Percentiles rank a stretch among this genome's conserved stretches.
phyloP scores from a whole-genome alignment of 2,113 vertebrate genomes.

The Calonectris borealis region DNA sequence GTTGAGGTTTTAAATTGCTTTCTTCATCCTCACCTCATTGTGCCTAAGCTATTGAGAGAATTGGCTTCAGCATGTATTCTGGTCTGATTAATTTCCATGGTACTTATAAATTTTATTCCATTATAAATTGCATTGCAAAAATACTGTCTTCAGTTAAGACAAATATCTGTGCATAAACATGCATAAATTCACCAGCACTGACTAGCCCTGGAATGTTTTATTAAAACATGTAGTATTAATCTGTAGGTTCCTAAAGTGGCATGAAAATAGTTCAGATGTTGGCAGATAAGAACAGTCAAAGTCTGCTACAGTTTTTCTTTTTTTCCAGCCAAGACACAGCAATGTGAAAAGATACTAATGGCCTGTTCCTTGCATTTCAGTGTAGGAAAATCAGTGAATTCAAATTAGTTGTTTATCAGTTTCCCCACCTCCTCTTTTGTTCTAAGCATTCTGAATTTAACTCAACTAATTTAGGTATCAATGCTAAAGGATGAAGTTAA shows the following conservation, averaged over 20 bases:
- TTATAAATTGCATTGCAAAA: not conserved
- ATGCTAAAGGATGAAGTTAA: not conserved
- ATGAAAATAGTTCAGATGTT: not conserved
- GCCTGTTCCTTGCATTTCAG: not conserved
- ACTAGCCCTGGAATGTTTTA: not conserved
- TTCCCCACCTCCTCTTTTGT: not conserved
- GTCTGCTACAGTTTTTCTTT: not conserved
- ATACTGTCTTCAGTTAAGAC: not conserved
- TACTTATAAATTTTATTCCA: slow-evolving; percentile 1
- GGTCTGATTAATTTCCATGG: not conserved
- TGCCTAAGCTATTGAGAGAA: not conserved
- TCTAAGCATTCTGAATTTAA: not conserved
- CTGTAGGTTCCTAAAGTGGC: not conserved
- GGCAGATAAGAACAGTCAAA: not conserved
- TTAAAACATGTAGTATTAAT: not conserved
- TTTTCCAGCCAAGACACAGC: not conserved
- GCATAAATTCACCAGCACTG: not conserved
- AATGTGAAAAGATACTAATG: not conserved
- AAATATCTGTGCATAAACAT: not conserved
- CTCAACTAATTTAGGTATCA: not conserved
- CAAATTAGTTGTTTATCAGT: not conserved
- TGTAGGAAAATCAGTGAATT: not conserved
- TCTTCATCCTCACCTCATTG: not conserved
- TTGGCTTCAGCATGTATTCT: not conserved
- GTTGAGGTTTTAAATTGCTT: not conserved